Base-by-base conservation (phyloP, 1,140 invertebrate species). In the Kradibia gibbosae region DNA sequence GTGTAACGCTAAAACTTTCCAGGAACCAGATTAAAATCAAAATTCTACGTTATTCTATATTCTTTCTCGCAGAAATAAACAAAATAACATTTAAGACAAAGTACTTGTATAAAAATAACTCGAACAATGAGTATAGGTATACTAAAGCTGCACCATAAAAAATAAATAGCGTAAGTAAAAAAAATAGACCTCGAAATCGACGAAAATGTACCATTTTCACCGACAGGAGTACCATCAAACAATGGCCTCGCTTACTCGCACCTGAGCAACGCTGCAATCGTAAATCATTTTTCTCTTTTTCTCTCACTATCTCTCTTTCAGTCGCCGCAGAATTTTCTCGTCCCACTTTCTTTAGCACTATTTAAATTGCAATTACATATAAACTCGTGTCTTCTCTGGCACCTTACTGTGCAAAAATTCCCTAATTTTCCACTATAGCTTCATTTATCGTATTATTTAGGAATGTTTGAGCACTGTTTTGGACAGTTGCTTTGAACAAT, bases 291-390 rank as follows among this genome's bases (percentile, higher is more conserved):
- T 28, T 74, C 45, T 78, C 57, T 80, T 55, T 65, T 36, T 67
- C 36, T 39, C n/a, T 70, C 28, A 50, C 45, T 81, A 36, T 78
- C 25, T 73, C 65, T 81, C 28, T 57, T 70, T 28, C 15, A 17
- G 36, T 57, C 22, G 36, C 65, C 36, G 20, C 48, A 25, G 60
- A 55, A 78, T 83, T 83, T 83, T 83, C 82, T 76, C 78, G 82
- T 77, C 78, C 82, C 82, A 83, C 82, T 83, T 83, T 83, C 82
- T 76, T 83, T 78, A 31, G 50, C 72, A 48, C 71, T 62, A 79
- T 82, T 82, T 78, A 73, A 78, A 78, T 78, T 48, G 74, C 81
- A 78, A 78, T 78, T 82, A 82, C 70, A 48, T 77, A 65, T 77
- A 74, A 57, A 76, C 60, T 42, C 50, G 42, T 39, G 20, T 67